A percentile compares a stretch with the other conserved stretches of the same genome.
phyloP scores from a whole-genome alignment of 64 coral and sea anemone species.

The Cladopsammia gracilis region DNA sequence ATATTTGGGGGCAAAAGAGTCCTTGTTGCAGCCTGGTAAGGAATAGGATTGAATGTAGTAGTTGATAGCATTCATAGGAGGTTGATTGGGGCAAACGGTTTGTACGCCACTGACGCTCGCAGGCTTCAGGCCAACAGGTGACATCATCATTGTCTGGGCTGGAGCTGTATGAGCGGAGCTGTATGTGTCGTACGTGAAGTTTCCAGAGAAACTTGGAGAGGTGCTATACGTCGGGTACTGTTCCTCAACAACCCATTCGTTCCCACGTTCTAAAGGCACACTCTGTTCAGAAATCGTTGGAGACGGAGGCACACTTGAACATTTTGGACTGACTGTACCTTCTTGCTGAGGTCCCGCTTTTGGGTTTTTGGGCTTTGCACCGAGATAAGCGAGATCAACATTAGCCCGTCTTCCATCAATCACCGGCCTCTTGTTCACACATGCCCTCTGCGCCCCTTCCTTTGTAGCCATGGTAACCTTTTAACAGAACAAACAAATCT shows the following conservation, averaged over 20 bases:
- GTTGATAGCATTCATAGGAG: background rate
- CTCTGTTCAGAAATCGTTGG: background rate
- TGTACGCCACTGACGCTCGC: background rate
- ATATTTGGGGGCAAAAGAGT: background rate
- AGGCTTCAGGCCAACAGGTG: background rate
- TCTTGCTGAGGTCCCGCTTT: conserved; percentile 2
- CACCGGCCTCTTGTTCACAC: conserved; percentile 78
- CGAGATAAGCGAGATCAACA: conserved; percentile 75
- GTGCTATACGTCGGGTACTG: background rate
- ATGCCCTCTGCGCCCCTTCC: conserved; percentile 75
- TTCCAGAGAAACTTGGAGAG: background rate
- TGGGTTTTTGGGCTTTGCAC: conserved; percentile 71
- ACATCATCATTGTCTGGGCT: background rate
- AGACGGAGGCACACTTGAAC: background rate
- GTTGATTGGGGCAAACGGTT: background rate
- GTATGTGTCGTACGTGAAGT: background rate
- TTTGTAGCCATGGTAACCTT: conserved; percentile 90
- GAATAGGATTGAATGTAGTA: conserved; percentile 14
- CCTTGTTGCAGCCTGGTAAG: background rate
- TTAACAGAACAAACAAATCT: background rate
- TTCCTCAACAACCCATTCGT: background rate
- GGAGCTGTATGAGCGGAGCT: background rate
- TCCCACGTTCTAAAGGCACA: background rate
- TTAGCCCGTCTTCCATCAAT: conserved; percentile 80
- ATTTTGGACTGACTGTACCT: background rate